phyloP scores from a whole-genome alignment of 2,888 invertebrate genomes.

The Eulithis testata region DNA sequence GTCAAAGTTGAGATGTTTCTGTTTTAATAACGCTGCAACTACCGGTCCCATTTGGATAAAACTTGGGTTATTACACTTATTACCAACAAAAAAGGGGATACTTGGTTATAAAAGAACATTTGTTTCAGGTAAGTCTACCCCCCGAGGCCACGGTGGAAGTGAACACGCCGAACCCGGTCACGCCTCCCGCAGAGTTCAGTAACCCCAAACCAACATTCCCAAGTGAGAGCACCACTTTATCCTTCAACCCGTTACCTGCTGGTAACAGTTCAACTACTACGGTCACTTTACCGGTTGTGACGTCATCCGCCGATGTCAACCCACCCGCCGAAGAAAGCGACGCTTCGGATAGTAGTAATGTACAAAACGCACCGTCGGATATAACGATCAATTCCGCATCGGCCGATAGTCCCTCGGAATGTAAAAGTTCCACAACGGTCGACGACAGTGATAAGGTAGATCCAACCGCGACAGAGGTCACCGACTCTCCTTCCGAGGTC shows the following conservation, averaged over 20 bases:
- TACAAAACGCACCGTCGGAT: no score
- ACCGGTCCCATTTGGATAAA: no score
- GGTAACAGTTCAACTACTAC: not conserved
- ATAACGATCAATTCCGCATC: not conserved
- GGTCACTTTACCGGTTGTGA: no score
- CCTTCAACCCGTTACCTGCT: not conserved
- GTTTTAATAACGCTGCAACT: no score
- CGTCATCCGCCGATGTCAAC: not conserved
- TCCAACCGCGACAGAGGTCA: constrained; percentile 6
- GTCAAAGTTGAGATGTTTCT: no score
- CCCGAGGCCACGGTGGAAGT: constrained; percentile 11
- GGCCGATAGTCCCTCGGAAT: not conserved
- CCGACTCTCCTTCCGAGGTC: constrained; percentile 2
- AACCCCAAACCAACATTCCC: not conserved
- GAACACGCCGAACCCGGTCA: constrained; percentile 19
- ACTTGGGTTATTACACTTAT: no score
- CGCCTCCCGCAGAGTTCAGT: constrained; percentile 20
- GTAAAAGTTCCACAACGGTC: constrained; percentile 1
- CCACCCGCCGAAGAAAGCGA: not conserved
- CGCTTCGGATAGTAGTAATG: no score
- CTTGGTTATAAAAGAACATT: not conserved
- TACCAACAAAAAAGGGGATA: no score
- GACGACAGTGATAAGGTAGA: not conserved
- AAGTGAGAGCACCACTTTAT: not conserved
- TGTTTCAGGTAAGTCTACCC: constrained; percentile 11